phyloP scores from a whole-genome alignment of 2,113 vertebrate species.

The Gobiocypris rarus region DNA sequence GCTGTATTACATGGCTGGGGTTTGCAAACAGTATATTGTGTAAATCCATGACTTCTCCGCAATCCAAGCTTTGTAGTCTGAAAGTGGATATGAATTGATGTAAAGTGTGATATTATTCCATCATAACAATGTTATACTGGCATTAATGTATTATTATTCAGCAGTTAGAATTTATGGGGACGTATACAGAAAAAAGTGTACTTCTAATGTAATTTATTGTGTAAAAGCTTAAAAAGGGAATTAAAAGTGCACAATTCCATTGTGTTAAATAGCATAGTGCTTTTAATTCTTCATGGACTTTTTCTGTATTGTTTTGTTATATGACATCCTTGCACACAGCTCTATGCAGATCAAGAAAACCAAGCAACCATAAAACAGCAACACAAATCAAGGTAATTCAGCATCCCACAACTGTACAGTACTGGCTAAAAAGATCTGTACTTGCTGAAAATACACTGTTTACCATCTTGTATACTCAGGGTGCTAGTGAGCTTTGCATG shows the following conservation, averaged over 20 bases:
- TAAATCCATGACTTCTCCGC: slow-evolving; percentile 36
- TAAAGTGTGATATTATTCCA: slow-evolving; percentile 38
- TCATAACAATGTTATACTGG: slow-evolving; percentile 3
- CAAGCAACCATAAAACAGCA: slow-evolving; percentile 21
- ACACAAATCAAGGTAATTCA: background rate
- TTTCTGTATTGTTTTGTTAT: slow-evolving; percentile 28
- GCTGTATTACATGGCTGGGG: slow-evolving; percentile 47
- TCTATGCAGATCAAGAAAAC: slow-evolving; percentile 44
- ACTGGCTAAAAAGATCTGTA: slow-evolving; percentile 27
- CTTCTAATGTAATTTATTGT: slow-evolving; percentile 38
- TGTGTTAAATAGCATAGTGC: slow-evolving; percentile 26
- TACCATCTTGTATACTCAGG: slow-evolving; percentile 42
- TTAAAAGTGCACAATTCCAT: slow-evolving; percentile 27
- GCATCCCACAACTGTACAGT: slow-evolving; percentile 43
- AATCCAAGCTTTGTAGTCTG: slow-evolving; percentile 47
- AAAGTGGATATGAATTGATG: slow-evolving; percentile 45
- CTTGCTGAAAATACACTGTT: slow-evolving; percentile 39
- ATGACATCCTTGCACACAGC: slow-evolving; percentile 20
- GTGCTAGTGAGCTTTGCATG: slow-evolving; percentile 50
- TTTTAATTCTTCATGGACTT: slow-evolving; percentile 27
- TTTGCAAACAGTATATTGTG: slow-evolving; percentile 36
- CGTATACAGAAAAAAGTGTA: slow-evolving; percentile 25
- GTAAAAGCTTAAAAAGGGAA: slow-evolving; percentile 16
- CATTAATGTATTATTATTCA: slow-evolving; percentile 36
- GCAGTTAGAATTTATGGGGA: background rate